phyloP scores from a whole-genome alignment of 2,113 vertebrate genomes.

The Melanostigma gelatinosum region DNA sequence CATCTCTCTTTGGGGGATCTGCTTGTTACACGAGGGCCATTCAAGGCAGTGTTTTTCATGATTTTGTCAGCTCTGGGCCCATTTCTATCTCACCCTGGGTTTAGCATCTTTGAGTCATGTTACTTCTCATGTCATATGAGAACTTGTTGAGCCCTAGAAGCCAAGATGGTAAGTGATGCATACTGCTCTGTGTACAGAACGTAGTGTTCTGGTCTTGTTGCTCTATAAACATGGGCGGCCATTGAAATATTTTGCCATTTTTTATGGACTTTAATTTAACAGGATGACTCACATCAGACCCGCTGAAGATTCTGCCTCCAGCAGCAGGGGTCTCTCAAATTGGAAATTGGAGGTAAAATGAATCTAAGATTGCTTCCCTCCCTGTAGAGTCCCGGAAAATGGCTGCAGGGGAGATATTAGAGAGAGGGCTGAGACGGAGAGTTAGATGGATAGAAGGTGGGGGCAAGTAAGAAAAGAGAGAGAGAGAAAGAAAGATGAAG shows the following conservation, averaged over 20 bases:
- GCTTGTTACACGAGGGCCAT: conserved; percentile 28
- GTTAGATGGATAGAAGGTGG: conserved; percentile 66
- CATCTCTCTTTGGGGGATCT: conserved; percentile 41
- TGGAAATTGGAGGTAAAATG: conserved; percentile 79
- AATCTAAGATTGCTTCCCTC: conserved; percentile 76
- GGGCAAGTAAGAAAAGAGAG: conserved; percentile 32
- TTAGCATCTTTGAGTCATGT: conserved; percentile 48
- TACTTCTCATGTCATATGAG: conserved; percentile 36
- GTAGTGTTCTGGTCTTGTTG: conserved; percentile 52
- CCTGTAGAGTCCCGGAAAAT: conserved; percentile 78
- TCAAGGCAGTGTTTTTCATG: conserved; percentile 33
- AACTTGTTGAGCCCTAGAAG: conserved; percentile 35
- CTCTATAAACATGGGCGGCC: conserved; percentile 53
- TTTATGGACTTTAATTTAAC: conserved; percentile 79
- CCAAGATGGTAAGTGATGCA: conserved; percentile 47
- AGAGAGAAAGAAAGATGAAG: conserved; percentile 17
- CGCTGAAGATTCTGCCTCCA: conserved; percentile 71
- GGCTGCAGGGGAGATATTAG: conserved; percentile 80
- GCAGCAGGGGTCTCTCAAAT: conserved; percentile 84
- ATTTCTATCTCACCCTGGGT: conserved; percentile 43
- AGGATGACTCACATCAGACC: conserved; percentile 72
- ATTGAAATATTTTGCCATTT: conserved; percentile 70
- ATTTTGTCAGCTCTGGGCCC: conserved; percentile 44
- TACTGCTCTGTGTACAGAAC: conserved; percentile 34
- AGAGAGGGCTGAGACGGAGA: conserved; percentile 65